Base-by-base conservation (phyloP, 53 echinoderm and acorn worm species). In the Paracentrotus lividus region DNA sequence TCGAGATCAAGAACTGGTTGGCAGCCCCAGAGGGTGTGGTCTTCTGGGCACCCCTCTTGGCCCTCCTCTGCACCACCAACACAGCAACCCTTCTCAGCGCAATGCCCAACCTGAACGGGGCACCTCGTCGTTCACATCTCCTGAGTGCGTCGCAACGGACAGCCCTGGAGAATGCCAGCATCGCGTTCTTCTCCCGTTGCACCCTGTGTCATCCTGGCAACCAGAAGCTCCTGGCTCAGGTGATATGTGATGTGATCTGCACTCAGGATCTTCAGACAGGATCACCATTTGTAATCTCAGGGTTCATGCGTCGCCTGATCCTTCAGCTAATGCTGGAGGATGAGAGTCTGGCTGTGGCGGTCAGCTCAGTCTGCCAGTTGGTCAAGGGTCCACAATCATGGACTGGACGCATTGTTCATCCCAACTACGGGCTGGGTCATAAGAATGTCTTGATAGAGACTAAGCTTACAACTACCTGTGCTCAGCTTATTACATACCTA, bases 241-340 rank as follows among this genome's bases (percentile, higher is more conserved):
- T 97, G 31, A 96, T 99, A 44, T 99, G 99, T 56, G 99, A 99
- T 52, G 99, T 97, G 54, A 96, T 97, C 64, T 96, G 99, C 58
- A 93, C 94, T 45, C 93, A 94, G 61, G 95, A 92, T 84, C 90
- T 75, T 42, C 94, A 95, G 90, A 93, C 93, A 0, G 97, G 97
- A 5, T 47, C 88, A 45, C 88, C 94, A 23, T 94, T 95, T 58
- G 94, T 96, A 49, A 97, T 99, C 92, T 97, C 99, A 9, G 99
- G 99, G 27, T 99, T 99, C 93, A 96, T 97, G 47, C 94, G 99
- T n/a, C 96, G 99, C 27, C 95, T 99, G 36, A 97, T 99, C 55
- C 93, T 99, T 53, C 97, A 97, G 93, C 94, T 99, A 57, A 99
- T 99, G 99, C 90, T 99, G 78, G 99, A 99, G 77, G 99, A 99